A percentile compares a stretch with the other conserved stretches of the same genome.
Conservation (phyloP, 2,888 invertebrate genomes). For the Frankliniella fusca region DNA sequence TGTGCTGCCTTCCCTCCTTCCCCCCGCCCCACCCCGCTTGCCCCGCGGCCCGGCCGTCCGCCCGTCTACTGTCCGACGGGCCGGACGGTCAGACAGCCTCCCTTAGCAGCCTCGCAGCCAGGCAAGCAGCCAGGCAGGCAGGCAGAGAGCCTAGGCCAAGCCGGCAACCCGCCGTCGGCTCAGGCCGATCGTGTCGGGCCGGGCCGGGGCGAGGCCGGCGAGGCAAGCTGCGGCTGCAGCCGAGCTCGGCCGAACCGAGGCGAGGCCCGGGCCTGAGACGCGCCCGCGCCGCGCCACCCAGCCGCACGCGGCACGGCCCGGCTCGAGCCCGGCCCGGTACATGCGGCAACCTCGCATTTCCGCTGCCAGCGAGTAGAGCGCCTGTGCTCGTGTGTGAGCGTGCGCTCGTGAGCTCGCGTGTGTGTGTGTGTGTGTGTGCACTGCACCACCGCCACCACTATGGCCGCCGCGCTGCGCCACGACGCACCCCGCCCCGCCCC, state of each 20-base stretch:
- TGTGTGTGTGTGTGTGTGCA: constrained; percentile 3
- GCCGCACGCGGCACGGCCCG: no score
- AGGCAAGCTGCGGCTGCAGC: not conserved
- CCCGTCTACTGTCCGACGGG: constrained; percentile 23
- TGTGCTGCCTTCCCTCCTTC: not conserved
- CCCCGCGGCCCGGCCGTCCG: not conserved
- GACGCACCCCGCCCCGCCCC: no score
- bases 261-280: not conserved
- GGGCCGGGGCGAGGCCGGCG: not conserved
- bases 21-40: not conserved
- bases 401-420: not conserved
- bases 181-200: not conserved
- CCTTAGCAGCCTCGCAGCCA: not conserved
- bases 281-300: no score
- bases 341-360: constrained; percentile 19
- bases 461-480: constrained; percentile 16
- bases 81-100: not conserved
- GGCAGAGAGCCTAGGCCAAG: constrained; percentile 1
- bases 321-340: not conserved
- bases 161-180: not conserved
- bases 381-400: not conserved
- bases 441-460: constrained; percentile 18
- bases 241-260: not conserved
- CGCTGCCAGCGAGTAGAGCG: not conserved
- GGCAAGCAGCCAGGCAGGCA: constrained; percentile 1